A percentile compares a stretch with the other conserved stretches of the same genome.
These are phyloP conservation scores for Platycheirus rosarum DNA, from an alignment of 2,888 invertebrate species.

Conservation along the genomic window DNA sequence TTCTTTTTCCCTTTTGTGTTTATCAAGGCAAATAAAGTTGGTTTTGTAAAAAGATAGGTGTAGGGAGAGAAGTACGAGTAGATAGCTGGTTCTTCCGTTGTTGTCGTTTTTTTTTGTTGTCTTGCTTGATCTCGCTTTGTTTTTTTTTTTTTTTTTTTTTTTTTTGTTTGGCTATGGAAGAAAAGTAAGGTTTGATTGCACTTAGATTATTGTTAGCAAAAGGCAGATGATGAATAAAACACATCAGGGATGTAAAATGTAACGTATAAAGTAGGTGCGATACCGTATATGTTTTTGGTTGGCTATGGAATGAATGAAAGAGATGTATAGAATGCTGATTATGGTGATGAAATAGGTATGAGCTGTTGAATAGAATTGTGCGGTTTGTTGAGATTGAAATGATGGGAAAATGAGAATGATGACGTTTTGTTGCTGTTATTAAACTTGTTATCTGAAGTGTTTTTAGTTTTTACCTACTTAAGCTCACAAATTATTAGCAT, in stretches of 20 bases:
- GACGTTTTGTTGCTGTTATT: no score
- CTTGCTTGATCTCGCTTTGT: conserved; percentile 30
- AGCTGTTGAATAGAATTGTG: no score
- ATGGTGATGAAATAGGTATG: no score
- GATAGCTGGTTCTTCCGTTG: not conserved
- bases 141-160: conserved; percentile 38
- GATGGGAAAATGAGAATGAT: no score
- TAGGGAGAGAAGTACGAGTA: not conserved
- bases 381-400: no score
- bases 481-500: no score
- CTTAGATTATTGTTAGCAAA: conserved; percentile 43
- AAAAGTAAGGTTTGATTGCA: conserved; percentile 50
- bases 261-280: conserved; percentile 18
- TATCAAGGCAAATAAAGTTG: conserved; percentile 33
- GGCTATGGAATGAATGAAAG: no score
- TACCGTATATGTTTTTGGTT: no score
- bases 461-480: no score
- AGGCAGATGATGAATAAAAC: conserved; percentile 24
- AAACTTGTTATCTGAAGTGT: no score
- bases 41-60: not conserved
- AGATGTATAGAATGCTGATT: no score
- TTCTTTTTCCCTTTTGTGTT: conserved; percentile 50
- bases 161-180: conserved; percentile 21
- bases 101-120: not conserved
- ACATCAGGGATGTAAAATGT: conserved; percentile 55